phyloP scores from a whole-genome alignment of 2,888 invertebrate species.

The Microplitis manilae region DNA sequence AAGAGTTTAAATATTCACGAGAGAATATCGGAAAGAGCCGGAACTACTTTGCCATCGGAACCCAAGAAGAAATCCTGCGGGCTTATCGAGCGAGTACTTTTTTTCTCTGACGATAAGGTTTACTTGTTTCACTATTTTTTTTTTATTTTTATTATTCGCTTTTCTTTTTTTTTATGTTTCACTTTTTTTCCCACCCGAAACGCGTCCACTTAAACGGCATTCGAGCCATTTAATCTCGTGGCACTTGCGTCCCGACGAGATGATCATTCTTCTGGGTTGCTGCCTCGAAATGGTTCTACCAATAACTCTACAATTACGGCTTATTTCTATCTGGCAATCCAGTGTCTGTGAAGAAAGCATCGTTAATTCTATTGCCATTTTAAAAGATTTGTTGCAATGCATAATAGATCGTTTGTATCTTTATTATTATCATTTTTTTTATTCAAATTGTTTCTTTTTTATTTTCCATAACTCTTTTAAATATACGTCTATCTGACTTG shows the following conservation, averaged over 20 bases:
- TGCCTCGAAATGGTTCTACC: slow-evolving; percentile 42
- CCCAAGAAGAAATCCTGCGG: slow-evolving; percentile 44
- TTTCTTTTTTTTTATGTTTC: slow-evolving; percentile 20
- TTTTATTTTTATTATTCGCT: slow-evolving; percentile 9
- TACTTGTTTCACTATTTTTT: slow-evolving; percentile 40
- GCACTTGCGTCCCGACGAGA: slow-evolving; percentile 39
- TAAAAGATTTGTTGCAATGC: slow-evolving; percentile 18
- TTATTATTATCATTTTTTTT: slow-evolving; percentile 1
- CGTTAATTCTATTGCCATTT: slow-evolving; percentile 31
- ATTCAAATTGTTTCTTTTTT: neutral
- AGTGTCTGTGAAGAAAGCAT: slow-evolving; percentile 16
- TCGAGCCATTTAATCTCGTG: slow-evolving; percentile 43
- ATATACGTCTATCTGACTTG: neutral
- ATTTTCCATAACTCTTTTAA: neutral
- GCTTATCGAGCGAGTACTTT: slow-evolving; percentile 47
- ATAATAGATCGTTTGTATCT: slow-evolving; percentile 13
- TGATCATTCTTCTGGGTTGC: slow-evolving; percentile 44
- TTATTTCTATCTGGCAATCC: slow-evolving; percentile 30
- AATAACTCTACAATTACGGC: slow-evolving; percentile 44
- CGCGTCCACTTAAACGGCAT: slow-evolving; percentile 41
- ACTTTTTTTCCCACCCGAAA: slow-evolving; percentile 4
- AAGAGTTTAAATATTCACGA: slow-evolving; percentile 47
- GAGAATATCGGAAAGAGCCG: slow-evolving; percentile 45
- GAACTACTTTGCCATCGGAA: slow-evolving; percentile 49
- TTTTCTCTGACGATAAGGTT: slow-evolving; percentile 40